Base-by-base conservation (phyloP, 2,113 vertebrate genomes). In the Emydocephalus ijimae region DNA sequence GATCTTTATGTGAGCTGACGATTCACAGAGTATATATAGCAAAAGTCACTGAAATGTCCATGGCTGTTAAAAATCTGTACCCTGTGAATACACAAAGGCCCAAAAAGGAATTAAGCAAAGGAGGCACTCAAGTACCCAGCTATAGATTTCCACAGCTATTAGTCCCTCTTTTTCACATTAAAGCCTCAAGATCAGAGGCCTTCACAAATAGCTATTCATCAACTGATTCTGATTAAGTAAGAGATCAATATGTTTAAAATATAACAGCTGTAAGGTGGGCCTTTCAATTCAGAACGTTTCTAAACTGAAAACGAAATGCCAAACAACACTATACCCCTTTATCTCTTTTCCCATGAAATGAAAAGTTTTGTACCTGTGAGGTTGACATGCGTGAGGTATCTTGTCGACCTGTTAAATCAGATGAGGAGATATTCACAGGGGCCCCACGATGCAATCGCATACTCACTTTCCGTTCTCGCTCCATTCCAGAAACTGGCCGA, bases 361-460 rank as follows among this genome's bases (percentile, higher is more conserved):
- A 50, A 21, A 15, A 57, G 43, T 94, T 23, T 29, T 96, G 85
- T 98, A 99, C 99, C 98, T 99, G 99, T 85, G 99, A 99, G 95
- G 99, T 99, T 97, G 99, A 99, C 99, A 99, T 99, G 98, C 98
- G 98, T 56, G 98, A 99, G 94, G 98, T 98, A 95, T 99, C 99
- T 97, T 99, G 99, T 89, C 98, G 98, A 95, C 98, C 99, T 1
- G 99, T 99, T 96, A 99, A 97, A 94, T 99, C 99, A 14, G 99
- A 99, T 0, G 99, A 99, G 0, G 99, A 99, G 93, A 99, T 97
- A 94, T 99, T 99, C 96, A 99, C 98, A 0, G 99, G 98, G 92
- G 99, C 98, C 0, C 98, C 98, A 0, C 99, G 98, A 97, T 99
- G 99, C 96, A 99, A 97, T 93, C 99, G 97, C 99, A 99, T 99